phyloP scores from a whole-genome alignment of 1,140 invertebrate species.

The Lordiphosa mommai region DNA sequence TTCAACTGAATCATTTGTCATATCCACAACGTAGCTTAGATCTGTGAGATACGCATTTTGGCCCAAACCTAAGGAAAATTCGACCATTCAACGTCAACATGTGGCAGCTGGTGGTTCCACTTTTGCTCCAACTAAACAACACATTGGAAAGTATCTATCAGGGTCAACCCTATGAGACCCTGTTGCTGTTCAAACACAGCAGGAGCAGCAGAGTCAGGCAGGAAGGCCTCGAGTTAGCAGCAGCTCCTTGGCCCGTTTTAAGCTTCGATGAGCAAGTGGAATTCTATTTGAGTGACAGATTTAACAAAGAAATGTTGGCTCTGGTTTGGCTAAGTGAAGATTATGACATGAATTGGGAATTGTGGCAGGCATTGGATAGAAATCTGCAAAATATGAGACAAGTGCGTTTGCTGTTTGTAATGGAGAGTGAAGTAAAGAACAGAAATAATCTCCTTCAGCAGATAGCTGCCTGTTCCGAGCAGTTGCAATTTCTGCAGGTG shows the following conservation, averaged over 20 bases:
- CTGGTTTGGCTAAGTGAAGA: conserved; percentile 24
- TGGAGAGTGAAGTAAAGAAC: conserved; percentile 23
- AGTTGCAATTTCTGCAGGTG: conserved; percentile 25
- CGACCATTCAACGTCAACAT: conserved; percentile 9
- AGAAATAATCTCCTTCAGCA: not conserved
- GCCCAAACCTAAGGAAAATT: not conserved
- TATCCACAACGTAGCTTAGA: not conserved
- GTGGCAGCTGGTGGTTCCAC: conserved; percentile 28
- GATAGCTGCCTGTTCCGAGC: not conserved
- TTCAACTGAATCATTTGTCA: not conserved
- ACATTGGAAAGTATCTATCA: conserved; percentile 22
- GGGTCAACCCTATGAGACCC: conserved; percentile 18
- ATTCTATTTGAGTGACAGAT: conserved; percentile 8
- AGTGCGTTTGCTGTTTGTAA: conserved; percentile 21
- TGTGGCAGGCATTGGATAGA: conserved; percentile 42
- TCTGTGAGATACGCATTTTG: not conserved
- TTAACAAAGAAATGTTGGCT: conserved; percentile 37
- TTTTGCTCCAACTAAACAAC: conserved; percentile 15
- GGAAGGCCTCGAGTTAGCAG: not conserved
- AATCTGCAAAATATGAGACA: conserved; percentile 53
- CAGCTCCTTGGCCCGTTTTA: conserved; percentile 12
- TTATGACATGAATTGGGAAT: conserved; percentile 7
- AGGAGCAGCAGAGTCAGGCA: not conserved
- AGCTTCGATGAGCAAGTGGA: conserved; percentile 21
- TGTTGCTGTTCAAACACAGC: conserved; percentile 28